Conservation (phyloP, 2,113 vertebrate species). For the Lota lota region DNA sequence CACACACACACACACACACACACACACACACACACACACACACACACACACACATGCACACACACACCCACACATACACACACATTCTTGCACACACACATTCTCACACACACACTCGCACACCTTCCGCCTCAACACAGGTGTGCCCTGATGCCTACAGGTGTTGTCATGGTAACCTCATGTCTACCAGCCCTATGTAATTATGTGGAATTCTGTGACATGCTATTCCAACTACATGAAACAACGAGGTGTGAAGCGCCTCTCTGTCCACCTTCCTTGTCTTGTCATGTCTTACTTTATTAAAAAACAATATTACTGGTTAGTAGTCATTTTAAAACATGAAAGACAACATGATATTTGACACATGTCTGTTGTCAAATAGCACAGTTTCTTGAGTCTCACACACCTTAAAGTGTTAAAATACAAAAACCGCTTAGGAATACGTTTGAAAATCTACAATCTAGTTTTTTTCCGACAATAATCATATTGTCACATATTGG, state of each 20-base stretch:
- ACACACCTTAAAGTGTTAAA: too few relatives aligned
- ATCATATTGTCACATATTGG: too few relatives aligned
- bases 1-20: not conserved
- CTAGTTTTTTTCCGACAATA: too few relatives aligned
- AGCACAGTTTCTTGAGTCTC: too few relatives aligned
- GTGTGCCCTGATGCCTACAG: constrained; percentile 51
- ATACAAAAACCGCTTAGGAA: too few relatives aligned
- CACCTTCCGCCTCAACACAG: constrained; percentile 31
- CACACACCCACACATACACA: constrained; percentile 1
- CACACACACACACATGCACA: not conserved
- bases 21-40: constrained; percentile 1
- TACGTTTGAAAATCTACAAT: too few relatives aligned
- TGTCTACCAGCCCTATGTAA: constrained; percentile 52
- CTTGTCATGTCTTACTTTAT: not conserved
- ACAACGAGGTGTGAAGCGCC: constrained; percentile 21
- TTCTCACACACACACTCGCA: not conserved
- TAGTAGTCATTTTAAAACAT: too few relatives aligned
- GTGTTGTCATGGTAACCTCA: constrained; percentile 64
- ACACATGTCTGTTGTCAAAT: not conserved
- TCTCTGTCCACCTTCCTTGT: not conserved
- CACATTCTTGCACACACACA: not conserved
- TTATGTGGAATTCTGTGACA: constrained; percentile 51
- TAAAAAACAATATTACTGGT: too few relatives aligned
- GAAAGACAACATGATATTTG: not conserved
- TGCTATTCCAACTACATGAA: constrained; percentile 29